Conservation (phyloP, 2,797 vertebrate genomes). For the Anniella stebbinsi region DNA sequence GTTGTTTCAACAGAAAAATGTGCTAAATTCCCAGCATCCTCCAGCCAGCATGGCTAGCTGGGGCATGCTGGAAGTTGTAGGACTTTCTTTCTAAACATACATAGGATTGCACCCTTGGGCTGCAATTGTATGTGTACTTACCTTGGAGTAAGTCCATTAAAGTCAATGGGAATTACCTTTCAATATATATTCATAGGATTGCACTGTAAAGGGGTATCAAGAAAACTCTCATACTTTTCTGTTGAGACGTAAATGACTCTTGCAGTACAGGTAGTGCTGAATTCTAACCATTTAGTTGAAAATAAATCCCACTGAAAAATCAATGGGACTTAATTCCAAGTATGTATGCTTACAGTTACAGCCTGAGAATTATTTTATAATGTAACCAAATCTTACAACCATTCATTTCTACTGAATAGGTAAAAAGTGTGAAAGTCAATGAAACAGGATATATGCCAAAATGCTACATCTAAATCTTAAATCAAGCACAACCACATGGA, state of each 20-base stretch:
- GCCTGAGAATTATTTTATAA: background rate
- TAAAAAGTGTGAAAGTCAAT: background rate
- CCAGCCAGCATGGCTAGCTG: too few species aligned
- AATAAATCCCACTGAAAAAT: background rate
- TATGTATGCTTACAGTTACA: background rate
- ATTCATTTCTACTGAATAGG: slow-evolving; percentile 57
- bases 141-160: background rate
- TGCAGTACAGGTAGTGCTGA: background rate
- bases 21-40: too few species aligned
- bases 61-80: too few species aligned
- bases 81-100: too few species aligned
- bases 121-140: too few species aligned
- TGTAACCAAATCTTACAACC: background rate
- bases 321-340: background rate
- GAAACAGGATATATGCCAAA: slow-evolving; percentile 9
- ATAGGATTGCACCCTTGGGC: too few species aligned
- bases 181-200: background rate
- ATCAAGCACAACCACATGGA: slow-evolving; percentile 20
- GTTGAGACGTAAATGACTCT: fast-evolving
- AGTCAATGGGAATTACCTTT: too few species aligned
- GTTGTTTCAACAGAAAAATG: too few species aligned
- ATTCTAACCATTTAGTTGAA: background rate
- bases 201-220: background rate
- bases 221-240: background rate
- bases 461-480: background rate